Percentiles rank a stretch among this genome's conserved stretches.
These are phyloP conservation scores for Gastrophysa polygoni DNA, from an alignment of 2,888 invertebrate genomes.

Conservation along the genomic window DNA sequence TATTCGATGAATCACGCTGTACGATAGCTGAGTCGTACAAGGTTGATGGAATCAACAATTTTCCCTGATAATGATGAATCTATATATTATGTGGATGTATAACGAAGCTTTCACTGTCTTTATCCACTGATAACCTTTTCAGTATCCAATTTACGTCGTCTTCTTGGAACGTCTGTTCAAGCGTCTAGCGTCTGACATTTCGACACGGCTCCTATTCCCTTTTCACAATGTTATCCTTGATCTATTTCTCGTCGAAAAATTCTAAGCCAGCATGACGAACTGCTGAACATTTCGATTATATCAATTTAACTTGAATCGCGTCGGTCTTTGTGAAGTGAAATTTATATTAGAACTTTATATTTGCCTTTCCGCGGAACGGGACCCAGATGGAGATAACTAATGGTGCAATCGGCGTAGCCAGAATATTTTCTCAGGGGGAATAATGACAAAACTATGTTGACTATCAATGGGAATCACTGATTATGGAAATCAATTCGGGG, in stretches of 20 bases:
- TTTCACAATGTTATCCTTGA: slow-evolving; percentile 22
- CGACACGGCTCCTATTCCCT: slow-evolving; percentile 15
- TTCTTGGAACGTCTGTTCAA: not conserved
- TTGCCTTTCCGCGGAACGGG: slow-evolving; percentile 25
- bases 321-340: slow-evolving; percentile 24
- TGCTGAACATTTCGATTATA: slow-evolving; percentile 34
- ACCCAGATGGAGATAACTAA: slow-evolving; percentile 30
- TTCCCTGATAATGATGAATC: too few relatives aligned
- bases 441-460: too few relatives aligned
- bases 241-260: slow-evolving; percentile 30
- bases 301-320: slow-evolving; percentile 28
- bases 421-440: too few relatives aligned
- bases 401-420: slow-evolving; percentile 29
- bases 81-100: not conserved
- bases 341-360: slow-evolving; percentile 33
- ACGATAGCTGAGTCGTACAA: too few relatives aligned
- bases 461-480: too few relatives aligned
- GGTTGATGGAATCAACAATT: too few relatives aligned
- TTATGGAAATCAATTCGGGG: too few relatives aligned
- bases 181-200: slow-evolving; percentile 10
- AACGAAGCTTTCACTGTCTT: slow-evolving; percentile 1
- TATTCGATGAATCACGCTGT: too few relatives aligned
- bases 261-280: slow-evolving; percentile 30
- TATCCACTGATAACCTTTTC: slow-evolving; percentile 9
- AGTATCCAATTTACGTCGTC: not conserved